Base-by-base conservation (phyloP, 1,140 invertebrate genomes). In the Aphaenogaster ashmeadi region DNA sequence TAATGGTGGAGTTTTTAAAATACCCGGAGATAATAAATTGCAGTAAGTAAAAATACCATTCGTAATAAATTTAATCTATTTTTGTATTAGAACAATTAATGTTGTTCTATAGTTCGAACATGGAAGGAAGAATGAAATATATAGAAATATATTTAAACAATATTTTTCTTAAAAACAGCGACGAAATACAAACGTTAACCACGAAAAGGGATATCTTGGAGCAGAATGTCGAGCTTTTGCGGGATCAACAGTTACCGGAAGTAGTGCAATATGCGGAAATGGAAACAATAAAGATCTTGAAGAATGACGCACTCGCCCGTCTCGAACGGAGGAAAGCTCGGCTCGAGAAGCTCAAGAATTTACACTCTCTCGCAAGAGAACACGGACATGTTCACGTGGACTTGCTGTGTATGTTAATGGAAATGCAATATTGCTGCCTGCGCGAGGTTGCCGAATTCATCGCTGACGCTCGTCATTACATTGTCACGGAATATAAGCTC, bases 331-430 rank as follows among this genome's bases (percentile, higher is more conserved):
- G 91, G 62, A 92, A 91, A 85, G 41, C 86, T 64, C 88, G 83
- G 2, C 89, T 95, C 13, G 36, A 77, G 52, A 94, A 92, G 79
- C 88, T 95, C n/a, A 88, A 94, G 41, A 90, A 88, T 64, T 80
- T 95, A n/a, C 79, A 60, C 36, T 64, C 74, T n/a, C 79, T 95
- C 8, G 92, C 91, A 0, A 90, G 88, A 74, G 91, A 95, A 27
- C 89, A 92, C 58, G 95, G 95, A 36, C 93, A 94, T 69, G 93
- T 93, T 13, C 87, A 93, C 67, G 91, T 93, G 8, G 94, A 94
- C 89, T 87, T 95, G 67, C 54, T 95, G 1, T 93, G 91, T 56
- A 92, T 95, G 38, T 64, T 95, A 64, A 94, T 95, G 91, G 92
- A 94, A 81, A 90, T 93, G 33, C 94, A 95, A 79, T 88, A 88